Base-by-base conservation (phyloP, 2,888 invertebrate genomes). In the Erpobdella octoculata region DNA sequence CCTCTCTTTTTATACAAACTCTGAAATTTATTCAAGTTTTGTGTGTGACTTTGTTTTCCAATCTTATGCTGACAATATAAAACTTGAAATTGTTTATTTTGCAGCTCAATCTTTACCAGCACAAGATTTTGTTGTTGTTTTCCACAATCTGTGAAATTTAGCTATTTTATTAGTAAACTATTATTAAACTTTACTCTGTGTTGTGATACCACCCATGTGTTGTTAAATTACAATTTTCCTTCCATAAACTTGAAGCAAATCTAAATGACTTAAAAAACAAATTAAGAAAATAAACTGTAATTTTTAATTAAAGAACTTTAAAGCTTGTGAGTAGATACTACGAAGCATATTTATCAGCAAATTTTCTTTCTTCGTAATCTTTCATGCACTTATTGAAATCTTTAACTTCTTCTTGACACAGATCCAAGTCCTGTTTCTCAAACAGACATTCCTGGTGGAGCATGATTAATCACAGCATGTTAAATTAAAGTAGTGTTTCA, bases 381-480 rank as follows among this genome's bases (percentile, higher is more conserved):
- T 36, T 83, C 87, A 95, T 92, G 80, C 96, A 96, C 62, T 86
- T 84, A 80, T 87, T 89, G 81, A 96, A 95, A 71, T 89, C 87
- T 76, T 88, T 87, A 0, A 95, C 91, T 82, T 88, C 87, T 4
- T 87, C 85, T 81, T 94, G 93, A 80, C 95, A 96, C 83, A 90
- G 88, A 76, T 95, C 88, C 95, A 95, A 96, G 80, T 96, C 96
- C 80, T 89, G 89, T 0, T 89, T 89, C 75, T 91, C 91, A 36
- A 90, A 90, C 81, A 93, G 92, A 80, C 96, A 96, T 81, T 93
- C 92, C 91, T 94, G n/a, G n/a, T n/a, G n/a, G n/a, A n/a, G n/a
- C n/a, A n/a, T n/a, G n/a, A n/a, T n/a, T n/a, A n/a, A n/a, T n/a
- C n/a, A n/a, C n/a, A n/a, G n/a, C n/a, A n/a, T n/a, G n/a, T n/a